Evolutionary conservation across 2,888 invertebrate genomes (phyloP), one percentile per base, ranked within the genome.

Genomic region (Eristalinus sepulchralis): DNA sequence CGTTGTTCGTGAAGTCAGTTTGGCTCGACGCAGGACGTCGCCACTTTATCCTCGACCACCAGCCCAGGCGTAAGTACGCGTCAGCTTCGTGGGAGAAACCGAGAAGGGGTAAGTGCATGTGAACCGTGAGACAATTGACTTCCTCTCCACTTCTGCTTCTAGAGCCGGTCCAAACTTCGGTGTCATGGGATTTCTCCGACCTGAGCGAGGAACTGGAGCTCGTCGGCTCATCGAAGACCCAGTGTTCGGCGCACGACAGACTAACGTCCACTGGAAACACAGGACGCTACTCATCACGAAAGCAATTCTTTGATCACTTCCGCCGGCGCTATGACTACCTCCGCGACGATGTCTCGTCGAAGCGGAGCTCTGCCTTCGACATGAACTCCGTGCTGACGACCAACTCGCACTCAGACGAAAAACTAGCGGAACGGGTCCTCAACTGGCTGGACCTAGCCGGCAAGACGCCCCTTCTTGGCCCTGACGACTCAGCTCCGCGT

Each of bases 391-490:
- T 85, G 0, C 66, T 88, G 20, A 81, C 78, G 0, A 88, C 88
- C 13, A 70, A 73, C 5, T 89, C 89, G 1, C 90, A 91, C 73
- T 90, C 91, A 0, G 92, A 92, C 53, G 92, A 92, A 66, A 91
- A 93, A 33, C 90, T 95, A 66, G 95, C 96, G 0, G 96, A 97
- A 83, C 93, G 96, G 73, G 97, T 97, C 0, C 92, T 97, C 3
- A 95, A 96, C 89, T 97, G 97, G 97, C 90, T 97, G 88, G 96
- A 97, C 90, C 92, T 96, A 76, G 96, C 96, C 0, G 95, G 95
- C 0, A 94, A 94, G 89, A 93, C 94, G 22, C 83, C 88, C 17
- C 89, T 89, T 8, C 59, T 77, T 4, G 27, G 59, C 0, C 77
- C 82, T 0, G 10, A 53, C 0, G 22, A 59, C 47, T 5, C 47